phyloP scores from a whole-genome alignment of 2,888 invertebrate genomes.

The Pyrgus malvae region DNA sequence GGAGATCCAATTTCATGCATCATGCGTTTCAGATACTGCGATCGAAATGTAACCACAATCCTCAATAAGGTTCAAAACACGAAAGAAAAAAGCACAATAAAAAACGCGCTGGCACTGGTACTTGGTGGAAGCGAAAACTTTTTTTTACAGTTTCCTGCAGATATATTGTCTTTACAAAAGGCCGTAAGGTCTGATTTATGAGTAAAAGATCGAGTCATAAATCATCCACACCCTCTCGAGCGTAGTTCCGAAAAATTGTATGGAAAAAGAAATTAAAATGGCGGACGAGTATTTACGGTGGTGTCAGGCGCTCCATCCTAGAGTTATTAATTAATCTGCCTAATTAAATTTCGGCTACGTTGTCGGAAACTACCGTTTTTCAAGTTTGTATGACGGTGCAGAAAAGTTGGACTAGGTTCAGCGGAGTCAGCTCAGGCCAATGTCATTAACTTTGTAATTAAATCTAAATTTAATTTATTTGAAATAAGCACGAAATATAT shows the following conservation, averaged over 20 bases:
- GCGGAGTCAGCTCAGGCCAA: not conserved
- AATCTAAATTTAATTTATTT: not conserved
- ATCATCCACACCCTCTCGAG: conserved; percentile 46
- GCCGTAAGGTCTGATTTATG: conserved; percentile 60
- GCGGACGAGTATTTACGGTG: conserved; percentile 24
- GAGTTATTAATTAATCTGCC: conserved; percentile 27
- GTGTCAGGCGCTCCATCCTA: conserved; percentile 23
- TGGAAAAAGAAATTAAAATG: conserved; percentile 25
- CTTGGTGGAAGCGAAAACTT: conserved; percentile 6
- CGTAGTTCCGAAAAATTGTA: conserved; percentile 23
- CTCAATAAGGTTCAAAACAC: conserved; percentile 11
- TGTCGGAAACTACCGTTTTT: conserved; percentile 23
- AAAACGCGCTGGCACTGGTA: not conserved
- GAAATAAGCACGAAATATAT: not conserved
- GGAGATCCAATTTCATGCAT: not conserved
- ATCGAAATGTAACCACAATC: not conserved
- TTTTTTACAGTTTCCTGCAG: conserved; percentile 16
- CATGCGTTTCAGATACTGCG: not conserved
- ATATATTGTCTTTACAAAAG: conserved; percentile 21
- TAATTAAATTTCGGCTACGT: conserved; percentile 25
- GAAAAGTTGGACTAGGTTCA: conserved; percentile 14
- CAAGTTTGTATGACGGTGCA: conserved; percentile 25
- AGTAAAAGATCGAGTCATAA: conserved; percentile 71
- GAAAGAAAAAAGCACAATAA: conserved; percentile 3
- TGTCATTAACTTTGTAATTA: conserved; percentile 1